These are phyloP conservation scores for Henicopernis longicauda DNA, from an alignment of 2,113 vertebrate species.

Conservation along the genomic window DNA sequence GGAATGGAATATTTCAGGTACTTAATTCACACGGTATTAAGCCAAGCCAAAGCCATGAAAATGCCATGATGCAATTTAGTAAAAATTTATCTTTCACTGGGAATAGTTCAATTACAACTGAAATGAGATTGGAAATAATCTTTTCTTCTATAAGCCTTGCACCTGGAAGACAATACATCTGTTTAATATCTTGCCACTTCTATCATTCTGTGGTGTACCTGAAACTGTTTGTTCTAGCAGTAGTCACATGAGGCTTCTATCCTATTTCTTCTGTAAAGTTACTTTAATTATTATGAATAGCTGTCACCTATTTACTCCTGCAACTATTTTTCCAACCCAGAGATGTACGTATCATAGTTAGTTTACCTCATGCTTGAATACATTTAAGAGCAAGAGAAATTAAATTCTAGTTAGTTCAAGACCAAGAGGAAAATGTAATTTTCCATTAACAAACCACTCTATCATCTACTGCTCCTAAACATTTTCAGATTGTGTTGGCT, in stretches of 20 bases:
- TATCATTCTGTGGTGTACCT: background rate
- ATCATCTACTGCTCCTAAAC: background rate
- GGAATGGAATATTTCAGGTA: background rate
- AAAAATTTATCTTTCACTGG: constrained; percentile 58
- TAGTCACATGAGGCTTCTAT: background rate
- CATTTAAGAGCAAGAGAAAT: background rate
- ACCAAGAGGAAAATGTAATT: background rate
- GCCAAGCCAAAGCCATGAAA: constrained; percentile 47
- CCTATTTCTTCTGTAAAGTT: background rate
- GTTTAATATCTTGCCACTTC: constrained; percentile 39
- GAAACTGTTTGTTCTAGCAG: background rate
- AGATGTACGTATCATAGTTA: background rate
- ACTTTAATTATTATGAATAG: background rate
- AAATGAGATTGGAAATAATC: constrained; percentile 56
- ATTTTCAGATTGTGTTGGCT: background rate
- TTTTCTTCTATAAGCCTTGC: constrained; percentile 51
- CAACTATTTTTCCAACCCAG: background rate
- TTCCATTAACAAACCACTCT: background rate
- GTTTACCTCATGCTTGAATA: background rate
- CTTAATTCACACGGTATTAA: constrained; percentile 24
- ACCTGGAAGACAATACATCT: constrained; percentile 52
- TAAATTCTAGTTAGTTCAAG: background rate
- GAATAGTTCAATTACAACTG: constrained; percentile 44
- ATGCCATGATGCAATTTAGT: constrained; percentile 43
- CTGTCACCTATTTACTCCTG: background rate